phyloP scores from a whole-genome alignment of 2,113 vertebrate species.

The Hydrolagus affinis region DNA sequence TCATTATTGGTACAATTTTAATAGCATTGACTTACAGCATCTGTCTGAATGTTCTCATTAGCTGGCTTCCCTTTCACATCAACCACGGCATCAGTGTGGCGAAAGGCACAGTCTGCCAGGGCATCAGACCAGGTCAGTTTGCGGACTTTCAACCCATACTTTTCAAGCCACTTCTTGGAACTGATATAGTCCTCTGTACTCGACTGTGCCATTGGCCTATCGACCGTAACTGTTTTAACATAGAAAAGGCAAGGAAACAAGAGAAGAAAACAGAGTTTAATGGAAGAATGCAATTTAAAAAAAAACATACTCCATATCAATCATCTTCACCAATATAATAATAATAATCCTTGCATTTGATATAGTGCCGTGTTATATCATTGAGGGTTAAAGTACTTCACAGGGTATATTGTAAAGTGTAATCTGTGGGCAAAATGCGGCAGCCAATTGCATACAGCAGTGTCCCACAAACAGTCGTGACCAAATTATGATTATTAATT shows the following conservation, averaged over 20 bases:
- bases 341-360: not conserved
- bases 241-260: conserved; percentile 28
- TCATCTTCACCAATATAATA: not conserved
- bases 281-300: not conserved
- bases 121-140: conserved; percentile 53
- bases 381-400: too few species aligned
- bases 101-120: conserved; percentile 61
- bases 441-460: too few species aligned
- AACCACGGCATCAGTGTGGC: conserved; percentile 56
- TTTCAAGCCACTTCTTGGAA: conserved; percentile 62
- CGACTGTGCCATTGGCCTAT: conserved; percentile 23
- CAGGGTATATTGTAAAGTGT: not conserved
- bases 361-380: too few species aligned
- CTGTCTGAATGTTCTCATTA: conserved; percentile 52
- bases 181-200: conserved; percentile 48
- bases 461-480: too few species aligned
- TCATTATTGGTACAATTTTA: too few species aligned
- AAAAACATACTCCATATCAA: not conserved
- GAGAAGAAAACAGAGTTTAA: too few species aligned
- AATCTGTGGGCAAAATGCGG: not conserved
- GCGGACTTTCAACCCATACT: conserved; percentile 60
- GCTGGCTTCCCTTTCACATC: conserved; percentile 60
- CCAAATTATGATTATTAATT: too few species aligned
- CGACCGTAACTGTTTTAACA: conserved; percentile 13
- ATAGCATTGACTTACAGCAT: conserved; percentile 53